Evolutionary conservation across 2,113 vertebrate genomes (phyloP), one percentile per base, ranked within the genome.

Genomic region (Rhinoderma darwinii): DNA sequence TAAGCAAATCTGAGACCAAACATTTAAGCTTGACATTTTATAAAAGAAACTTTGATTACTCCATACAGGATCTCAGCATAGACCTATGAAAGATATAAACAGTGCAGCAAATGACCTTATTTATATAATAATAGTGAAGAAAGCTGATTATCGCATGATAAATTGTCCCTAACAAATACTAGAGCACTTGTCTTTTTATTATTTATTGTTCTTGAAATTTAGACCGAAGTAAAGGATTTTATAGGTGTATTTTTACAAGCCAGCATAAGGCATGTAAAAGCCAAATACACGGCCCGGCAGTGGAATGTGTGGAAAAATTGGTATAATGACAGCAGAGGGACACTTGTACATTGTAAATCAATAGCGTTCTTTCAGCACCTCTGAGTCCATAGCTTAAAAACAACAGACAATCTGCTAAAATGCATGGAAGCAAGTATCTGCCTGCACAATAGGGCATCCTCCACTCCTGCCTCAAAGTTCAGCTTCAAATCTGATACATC

Each of bases 131-230:
- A 87, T 82, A 63, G 86, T 87, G 86, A 82, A 56, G 68, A 87
- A 82, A 87, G 78, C 47, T 43, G 70, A 81, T 72, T 50, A 61
- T 47, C 32, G 20, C 39, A 50, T 87, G 68, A 87, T 87, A 82
- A 87, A 87, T 87, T 82, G 78, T 81, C 86, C 68, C 35, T 25
- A 63, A 18, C 70, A 59, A 87, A 74, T 75, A 61, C 68, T 81
- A 82, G n/a, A 50, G 37, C 68, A 75, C 82, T 87, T 86, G 61
- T 81, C 77, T 73, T 81, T 74, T 82, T 63, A 61, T 82, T 87
- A 82, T 87, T 87, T 87, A 87, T 87, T 87, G 78, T 87, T 82
- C 78, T 87, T 87, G 54, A 87, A 87, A 82, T 82, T 43, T 75
- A 87, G 86, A 63, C 81, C 74, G 78, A 12, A 75, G 68, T 63